Conservation (phyloP, 2,888 invertebrate species). For the Aleiodes testaceus region DNA sequence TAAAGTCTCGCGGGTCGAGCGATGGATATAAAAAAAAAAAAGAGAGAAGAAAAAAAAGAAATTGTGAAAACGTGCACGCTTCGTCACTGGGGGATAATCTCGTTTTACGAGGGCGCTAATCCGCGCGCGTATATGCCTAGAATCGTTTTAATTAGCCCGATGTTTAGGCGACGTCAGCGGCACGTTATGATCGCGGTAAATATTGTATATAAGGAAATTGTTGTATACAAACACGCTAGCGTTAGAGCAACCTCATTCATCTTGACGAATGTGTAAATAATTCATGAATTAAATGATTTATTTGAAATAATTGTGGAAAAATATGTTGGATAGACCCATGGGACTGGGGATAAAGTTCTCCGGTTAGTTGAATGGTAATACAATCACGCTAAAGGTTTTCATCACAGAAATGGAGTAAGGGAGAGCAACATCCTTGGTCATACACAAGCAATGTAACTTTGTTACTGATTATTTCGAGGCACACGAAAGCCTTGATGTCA, state of each 20-base stretch:
- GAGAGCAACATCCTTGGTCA: slow-evolving; percentile 56
- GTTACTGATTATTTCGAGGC: slow-evolving; percentile 64
- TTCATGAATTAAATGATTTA: neutral
- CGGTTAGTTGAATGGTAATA: slow-evolving; percentile 61
- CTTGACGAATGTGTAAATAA: slow-evolving; percentile 50
- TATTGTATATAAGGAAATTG: slow-evolving; percentile 12
- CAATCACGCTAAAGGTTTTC: slow-evolving; percentile 52
- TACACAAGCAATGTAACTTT: slow-evolving; percentile 60
- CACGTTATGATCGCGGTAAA: slow-evolving; percentile 41
- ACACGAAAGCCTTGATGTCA: slow-evolving; percentile 59
- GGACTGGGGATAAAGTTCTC: neutral
- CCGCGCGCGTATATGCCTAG: slow-evolving; percentile 45
- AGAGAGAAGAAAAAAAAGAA: neutral
- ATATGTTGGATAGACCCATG: slow-evolving; percentile 1
- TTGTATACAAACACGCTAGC: slow-evolving; percentile 46
- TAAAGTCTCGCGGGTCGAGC: slow-evolving; percentile 28
- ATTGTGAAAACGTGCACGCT: slow-evolving; percentile 30
- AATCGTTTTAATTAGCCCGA: slow-evolving; percentile 64
- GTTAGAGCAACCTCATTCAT: slow-evolving; percentile 46
- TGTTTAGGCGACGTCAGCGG: slow-evolving; percentile 61
- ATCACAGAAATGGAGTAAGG: neutral
- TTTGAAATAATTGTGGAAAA: neutral
- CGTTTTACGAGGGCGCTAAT: slow-evolving; percentile 41
- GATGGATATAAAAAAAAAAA: slow-evolving; percentile 28
- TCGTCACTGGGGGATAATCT: slow-evolving; percentile 45